Conservation (phyloP, 2,888 invertebrate species). For the Cephonodes hylas region DNA sequence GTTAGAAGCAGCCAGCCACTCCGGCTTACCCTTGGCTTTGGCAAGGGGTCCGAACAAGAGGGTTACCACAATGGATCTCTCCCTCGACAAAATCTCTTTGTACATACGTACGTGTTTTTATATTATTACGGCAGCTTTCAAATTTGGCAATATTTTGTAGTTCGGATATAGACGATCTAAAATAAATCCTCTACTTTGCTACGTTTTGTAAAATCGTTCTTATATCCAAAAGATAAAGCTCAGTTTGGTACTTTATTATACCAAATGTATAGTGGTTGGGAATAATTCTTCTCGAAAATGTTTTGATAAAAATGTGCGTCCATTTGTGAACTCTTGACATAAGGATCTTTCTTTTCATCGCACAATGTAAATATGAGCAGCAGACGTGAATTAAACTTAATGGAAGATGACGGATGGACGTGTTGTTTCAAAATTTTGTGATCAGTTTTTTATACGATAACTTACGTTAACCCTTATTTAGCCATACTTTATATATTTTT, state of each 20-base stretch:
- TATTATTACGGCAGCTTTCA: slow-evolving; percentile 9
- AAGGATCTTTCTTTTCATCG: too few species aligned
- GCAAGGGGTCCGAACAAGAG: slow-evolving; percentile 61
- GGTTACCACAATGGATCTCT: slow-evolving; percentile 73
- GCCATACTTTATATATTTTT: too few species aligned
- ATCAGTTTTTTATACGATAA: too few species aligned
- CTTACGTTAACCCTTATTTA: too few species aligned
- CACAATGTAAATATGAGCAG: too few species aligned
- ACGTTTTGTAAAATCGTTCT: neutral
- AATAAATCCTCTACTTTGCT: neutral
- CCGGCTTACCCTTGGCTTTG: slow-evolving; percentile 60
- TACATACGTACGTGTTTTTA: slow-evolving; percentile 11
- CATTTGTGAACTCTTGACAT: too few species aligned
- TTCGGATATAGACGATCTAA: neutral
- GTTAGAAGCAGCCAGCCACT: slow-evolving; percentile 50
- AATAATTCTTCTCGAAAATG: neutral
- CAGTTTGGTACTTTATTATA: neutral
- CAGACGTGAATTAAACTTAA: too few species aligned
- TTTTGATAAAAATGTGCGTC: neutral
- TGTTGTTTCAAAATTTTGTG: too few species aligned
- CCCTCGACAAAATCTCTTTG: slow-evolving; percentile 61
- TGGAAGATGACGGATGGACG: too few species aligned
- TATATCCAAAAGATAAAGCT: neutral
- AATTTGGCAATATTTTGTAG: slow-evolving; percentile 12
- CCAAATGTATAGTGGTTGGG: neutral